Percentiles rank a stretch among this genome's conserved stretches.
Conservation (phyloP, 2,888 invertebrate species). For the Emmelina monodactyla region DNA sequence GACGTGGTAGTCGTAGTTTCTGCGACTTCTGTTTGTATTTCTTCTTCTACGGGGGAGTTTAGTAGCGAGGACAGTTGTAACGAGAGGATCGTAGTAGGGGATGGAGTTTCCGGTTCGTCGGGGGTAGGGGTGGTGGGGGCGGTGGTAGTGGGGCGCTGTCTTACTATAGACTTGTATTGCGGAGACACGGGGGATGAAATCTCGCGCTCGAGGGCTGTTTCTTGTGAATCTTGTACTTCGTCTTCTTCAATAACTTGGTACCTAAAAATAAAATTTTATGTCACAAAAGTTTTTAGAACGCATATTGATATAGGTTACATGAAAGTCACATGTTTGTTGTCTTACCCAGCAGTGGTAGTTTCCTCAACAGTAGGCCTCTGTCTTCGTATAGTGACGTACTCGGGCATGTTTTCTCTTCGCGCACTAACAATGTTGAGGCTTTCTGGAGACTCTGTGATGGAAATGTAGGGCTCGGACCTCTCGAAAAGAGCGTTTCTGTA, state of each 20-base stretch:
- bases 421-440: conserved; percentile 31
- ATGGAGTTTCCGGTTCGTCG: conserved; percentile 27
- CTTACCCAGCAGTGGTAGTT: conserved; percentile 58
- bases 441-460: conserved; percentile 33
- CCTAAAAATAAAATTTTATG: conserved; percentile 22
- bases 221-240: conserved; percentile 27
- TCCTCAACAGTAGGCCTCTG: conserved; percentile 60
- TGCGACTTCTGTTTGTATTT: conserved; percentile 24
- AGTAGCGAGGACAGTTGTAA: conserved; percentile 54
- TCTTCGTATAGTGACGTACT: conserved; percentile 74
- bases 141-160: conserved; percentile 38
- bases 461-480: conserved; percentile 34
- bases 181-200: conserved; percentile 40
- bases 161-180: conserved; percentile 45
- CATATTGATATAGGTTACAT: neutral
- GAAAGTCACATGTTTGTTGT: conserved; percentile 8
- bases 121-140: too few relatives aligned
- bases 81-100: conserved; percentile 49
- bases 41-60: conserved; percentile 31
- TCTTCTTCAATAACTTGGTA: conserved; percentile 34
- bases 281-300: neutral
- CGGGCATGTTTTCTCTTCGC: conserved; percentile 51
- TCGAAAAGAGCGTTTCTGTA: conserved; percentile 55
- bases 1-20: conserved; percentile 30
- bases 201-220: conserved; percentile 46